These are phyloP conservation scores for Pachyrhynchus sulphureomaculatus DNA, from an alignment of 1,140 invertebrate genomes.

Conservation along the genomic window DNA sequence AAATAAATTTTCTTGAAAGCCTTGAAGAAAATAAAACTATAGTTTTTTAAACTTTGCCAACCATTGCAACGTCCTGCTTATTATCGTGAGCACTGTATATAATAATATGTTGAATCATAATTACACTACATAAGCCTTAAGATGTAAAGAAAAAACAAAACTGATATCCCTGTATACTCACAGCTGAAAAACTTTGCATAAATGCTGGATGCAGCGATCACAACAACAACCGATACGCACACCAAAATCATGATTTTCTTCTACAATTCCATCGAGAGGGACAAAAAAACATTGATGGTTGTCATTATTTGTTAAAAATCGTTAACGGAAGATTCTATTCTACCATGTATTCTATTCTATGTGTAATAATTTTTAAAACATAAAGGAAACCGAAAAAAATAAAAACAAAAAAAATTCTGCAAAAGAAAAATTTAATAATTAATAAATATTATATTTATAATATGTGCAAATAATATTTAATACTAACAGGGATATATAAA, in stretches of 20 bases:
- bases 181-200: conserved; percentile 30
- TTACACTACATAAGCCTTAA: too few species aligned
- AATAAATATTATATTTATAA: conserved; percentile 18
- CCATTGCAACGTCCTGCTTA: too few species aligned
- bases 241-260: conserved; percentile 99
- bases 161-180: conserved; percentile 19
- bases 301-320: background rate
- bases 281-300: conserved; percentile 37
- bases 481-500: background rate
- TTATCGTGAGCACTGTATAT: too few species aligned
- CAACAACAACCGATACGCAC: conserved; percentile 85
- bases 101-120: too few species aligned
- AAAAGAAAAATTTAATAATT: conserved; percentile 41
- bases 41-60: too few species aligned
- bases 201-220: conserved; percentile 64
- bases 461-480: conserved; percentile 14
- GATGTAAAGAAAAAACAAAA: background rate
- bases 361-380: conserved; percentile 44
- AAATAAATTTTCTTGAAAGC: too few species aligned
- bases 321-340: background rate
- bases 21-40: too few species aligned
- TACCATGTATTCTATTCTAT: background rate
- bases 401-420: conserved; percentile 15
- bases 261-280: conserved; percentile 62
- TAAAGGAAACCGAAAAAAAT: conserved; percentile 35